A percentile compares a stretch with the other conserved stretches of the same genome.
Conservation (phyloP, 2,888 invertebrate species). For the Tachina grossa region DNA sequence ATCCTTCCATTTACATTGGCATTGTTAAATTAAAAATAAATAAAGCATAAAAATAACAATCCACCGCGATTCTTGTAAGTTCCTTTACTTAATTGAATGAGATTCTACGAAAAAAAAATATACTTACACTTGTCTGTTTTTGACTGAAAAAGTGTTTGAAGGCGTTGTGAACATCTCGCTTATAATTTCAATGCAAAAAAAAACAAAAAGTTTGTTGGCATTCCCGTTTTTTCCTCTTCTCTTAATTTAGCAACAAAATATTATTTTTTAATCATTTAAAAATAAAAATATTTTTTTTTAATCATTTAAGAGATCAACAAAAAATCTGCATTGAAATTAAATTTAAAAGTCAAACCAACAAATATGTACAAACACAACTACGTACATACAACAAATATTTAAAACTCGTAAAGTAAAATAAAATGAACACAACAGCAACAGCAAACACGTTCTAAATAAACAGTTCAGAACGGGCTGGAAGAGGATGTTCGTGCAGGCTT, state of each 20-base stretch:
- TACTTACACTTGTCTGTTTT: background rate
- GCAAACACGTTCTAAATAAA: background rate
- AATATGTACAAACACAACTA: background rate
- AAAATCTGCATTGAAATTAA: constrained; percentile 40
- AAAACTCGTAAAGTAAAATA: constrained; percentile 5
- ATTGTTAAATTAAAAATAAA: constrained; percentile 10
- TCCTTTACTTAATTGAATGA: background rate
- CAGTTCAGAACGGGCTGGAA: background rate
- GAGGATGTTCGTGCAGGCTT: background rate
- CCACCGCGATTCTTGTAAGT: background rate
- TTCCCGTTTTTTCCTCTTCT: background rate
- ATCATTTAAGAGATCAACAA: constrained; percentile 35
- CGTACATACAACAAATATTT: constrained; percentile 27
- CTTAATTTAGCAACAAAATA: background rate
- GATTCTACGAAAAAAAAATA: background rate
- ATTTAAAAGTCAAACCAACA: constrained; percentile 48
- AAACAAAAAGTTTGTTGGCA: background rate
- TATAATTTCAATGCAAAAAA: constrained; percentile 25
- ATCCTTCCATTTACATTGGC: background rate
- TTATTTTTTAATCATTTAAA: constrained; percentile 38
- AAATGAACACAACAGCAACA: background rate
- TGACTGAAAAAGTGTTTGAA: constrained; percentile 3
- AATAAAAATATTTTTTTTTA: constrained; percentile 13
- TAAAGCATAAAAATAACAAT: background rate
- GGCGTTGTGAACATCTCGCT: constrained; percentile 50